Percentiles rank a stretch among this genome's conserved stretches.
phyloP scores from a whole-genome alignment of 1,140 invertebrate species.

The Eumaeus atala region DNA sequence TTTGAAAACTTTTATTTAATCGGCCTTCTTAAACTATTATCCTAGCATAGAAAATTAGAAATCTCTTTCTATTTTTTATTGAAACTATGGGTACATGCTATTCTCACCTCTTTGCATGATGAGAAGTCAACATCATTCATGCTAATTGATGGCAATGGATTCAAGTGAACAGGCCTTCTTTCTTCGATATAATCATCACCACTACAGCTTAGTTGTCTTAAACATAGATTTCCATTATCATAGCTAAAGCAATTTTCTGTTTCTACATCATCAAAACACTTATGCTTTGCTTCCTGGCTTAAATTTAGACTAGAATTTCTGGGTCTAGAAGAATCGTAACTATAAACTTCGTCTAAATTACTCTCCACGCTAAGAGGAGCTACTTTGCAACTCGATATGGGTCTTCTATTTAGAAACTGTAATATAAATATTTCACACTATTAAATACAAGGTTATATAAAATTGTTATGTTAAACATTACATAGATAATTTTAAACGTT shows the following conservation, averaged over 20 bases:
- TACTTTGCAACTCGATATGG: slow-evolving; percentile 55
- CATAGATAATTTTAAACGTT: no score
- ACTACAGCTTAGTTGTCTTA: slow-evolving; percentile 39
- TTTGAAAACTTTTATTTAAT: no score
- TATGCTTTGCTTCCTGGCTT: slow-evolving; percentile 23
- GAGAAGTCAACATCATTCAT: slow-evolving; percentile 58
- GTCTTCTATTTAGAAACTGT: slow-evolving; percentile 54
- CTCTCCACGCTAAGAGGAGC: slow-evolving; percentile 41
- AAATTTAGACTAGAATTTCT: slow-evolving; percentile 23
- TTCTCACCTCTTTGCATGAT: slow-evolving; percentile 51
- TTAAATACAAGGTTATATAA: slow-evolving; percentile 29
- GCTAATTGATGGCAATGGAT: slow-evolving; percentile 40
- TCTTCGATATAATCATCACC: slow-evolving; percentile 61
- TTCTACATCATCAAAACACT: no score
- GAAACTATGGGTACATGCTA: no score
- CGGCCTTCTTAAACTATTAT: no score
- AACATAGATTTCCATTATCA: slow-evolving; percentile 2
- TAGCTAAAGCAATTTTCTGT: slow-evolving; percentile 6
- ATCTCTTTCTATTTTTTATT: no score
- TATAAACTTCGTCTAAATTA: slow-evolving; percentile 45
- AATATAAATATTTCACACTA: slow-evolving; percentile 24
- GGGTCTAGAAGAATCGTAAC: slow-evolving; percentile 34
- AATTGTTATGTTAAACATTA: slow-evolving; percentile 10
- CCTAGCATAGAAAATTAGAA: no score
- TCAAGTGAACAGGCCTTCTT: slow-evolving; percentile 28